Evolutionary conservation across 2,888 invertebrate genomes (phyloP), one percentile per base, ranked within the genome.

Genomic region (Catocala sponsa): DNA sequence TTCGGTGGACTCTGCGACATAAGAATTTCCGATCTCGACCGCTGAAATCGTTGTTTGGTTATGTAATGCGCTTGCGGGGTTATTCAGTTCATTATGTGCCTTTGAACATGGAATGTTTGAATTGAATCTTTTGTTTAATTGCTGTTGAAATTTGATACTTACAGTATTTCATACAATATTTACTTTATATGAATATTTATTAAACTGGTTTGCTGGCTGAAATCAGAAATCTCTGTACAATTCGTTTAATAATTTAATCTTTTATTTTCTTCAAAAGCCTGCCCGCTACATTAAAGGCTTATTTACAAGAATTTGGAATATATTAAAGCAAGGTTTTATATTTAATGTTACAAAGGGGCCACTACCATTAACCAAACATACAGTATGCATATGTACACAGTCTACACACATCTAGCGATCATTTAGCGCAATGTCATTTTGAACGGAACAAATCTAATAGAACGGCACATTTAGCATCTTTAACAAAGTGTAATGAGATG

Each of bases 11-110:
- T 90, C 80, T 90, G 90, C 56, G 91, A 91, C 91, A 91, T 89
- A 74, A 90, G 83, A 72, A 87, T 82, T 80, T 93, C 94, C 71
- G 93, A 92, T 65, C 89, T 87, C 76, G 94, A 92, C 58, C 92
- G 86, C 94, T 94, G 93, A 79, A 92, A 91, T 72, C 64, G 72
- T 72, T 62, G 65, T 47, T 58, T 35, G 33, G 33, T 55, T 63
- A 55, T 59, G 46, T 59, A 63, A 55, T 52, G 42, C 44, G 50
- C 55, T 59, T 54, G 59, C 25, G 1, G n/a, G n/a, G 33, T 35
- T 50, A 12, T 35, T 6, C 7, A 25, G 6, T 48, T 32, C 5
- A 38, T 2, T 10, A 32, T 9, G 4, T 25, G 48, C n/a, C 38
- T 53, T 9, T 25, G 2, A 10, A 25, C 0, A 25, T 1, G 32